A percentile compares a stretch with the other conserved stretches of the same genome.
Evolutionary conservation across 2,113 vertebrate genomes (phyloP).

Genomic region (Anarrhichthys ocellatus): DNA sequence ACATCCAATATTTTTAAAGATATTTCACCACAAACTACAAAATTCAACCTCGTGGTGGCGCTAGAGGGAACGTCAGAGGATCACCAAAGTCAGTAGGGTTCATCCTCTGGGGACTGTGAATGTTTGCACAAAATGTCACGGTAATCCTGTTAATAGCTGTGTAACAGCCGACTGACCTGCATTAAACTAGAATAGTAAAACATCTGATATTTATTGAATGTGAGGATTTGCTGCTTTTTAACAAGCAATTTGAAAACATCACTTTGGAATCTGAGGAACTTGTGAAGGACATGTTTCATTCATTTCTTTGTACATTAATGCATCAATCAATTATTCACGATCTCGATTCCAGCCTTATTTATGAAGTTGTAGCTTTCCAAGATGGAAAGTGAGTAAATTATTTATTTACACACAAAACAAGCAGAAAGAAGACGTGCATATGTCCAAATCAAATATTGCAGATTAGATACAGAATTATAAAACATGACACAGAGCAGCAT

Average conservation of each 20-base stretch:
- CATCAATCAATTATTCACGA: background rate
- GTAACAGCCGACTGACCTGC: background rate
- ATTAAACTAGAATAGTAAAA: background rate
- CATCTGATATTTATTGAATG: background rate
- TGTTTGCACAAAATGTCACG: background rate
- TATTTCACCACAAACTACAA: background rate
- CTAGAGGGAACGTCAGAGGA: background rate
- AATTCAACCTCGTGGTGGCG: background rate
- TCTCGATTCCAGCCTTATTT: background rate
- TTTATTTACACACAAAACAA: background rate
- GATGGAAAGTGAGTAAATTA: slow-evolving; percentile 30
- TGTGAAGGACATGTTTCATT: background rate
- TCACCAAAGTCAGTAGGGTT: background rate
- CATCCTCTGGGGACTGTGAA: background rate
- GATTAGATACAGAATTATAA: background rate
- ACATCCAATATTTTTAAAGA: background rate
- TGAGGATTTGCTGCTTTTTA: background rate
- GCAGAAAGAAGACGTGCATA: background rate
- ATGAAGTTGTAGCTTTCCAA: background rate
- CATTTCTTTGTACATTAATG: background rate
- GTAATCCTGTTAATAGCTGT: background rate
- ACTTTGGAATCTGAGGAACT: background rate
- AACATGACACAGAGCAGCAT: background rate
- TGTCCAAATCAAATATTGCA: too few species aligned
- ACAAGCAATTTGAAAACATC: background rate